phyloP scores from a whole-genome alignment of 2,888 invertebrate genomes.

The Drosophila hamatofila region DNA sequence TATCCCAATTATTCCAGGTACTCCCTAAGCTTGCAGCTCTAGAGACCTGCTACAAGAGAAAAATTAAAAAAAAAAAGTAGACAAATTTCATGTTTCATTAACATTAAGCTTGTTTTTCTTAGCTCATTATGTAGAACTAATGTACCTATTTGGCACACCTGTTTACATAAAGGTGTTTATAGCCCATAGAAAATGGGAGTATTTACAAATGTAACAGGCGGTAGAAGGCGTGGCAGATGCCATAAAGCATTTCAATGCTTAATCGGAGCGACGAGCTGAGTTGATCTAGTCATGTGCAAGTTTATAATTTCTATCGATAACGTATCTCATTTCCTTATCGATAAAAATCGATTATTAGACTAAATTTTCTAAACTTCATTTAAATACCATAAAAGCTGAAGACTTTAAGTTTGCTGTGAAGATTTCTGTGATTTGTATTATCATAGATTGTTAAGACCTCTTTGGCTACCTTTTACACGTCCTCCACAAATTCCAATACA shows the following conservation, averaged over 20 bases:
- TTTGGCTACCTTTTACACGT: too few relatives aligned
- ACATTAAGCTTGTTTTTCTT: neutral
- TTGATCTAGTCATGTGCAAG: neutral
- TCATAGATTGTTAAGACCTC: too few relatives aligned
- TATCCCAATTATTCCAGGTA: neutral
- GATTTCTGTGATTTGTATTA: too few relatives aligned
- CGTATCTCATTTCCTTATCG: neutral
- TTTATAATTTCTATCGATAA: neutral
- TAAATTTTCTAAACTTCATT: too few relatives aligned
- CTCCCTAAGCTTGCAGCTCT: neutral
- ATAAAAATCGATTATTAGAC: neutral
- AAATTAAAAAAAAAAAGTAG: neutral
- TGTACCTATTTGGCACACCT: neutral
- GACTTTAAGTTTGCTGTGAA: too few relatives aligned
- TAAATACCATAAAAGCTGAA: too few relatives aligned
- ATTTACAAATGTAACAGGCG: neutral
- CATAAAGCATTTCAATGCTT: too few relatives aligned
- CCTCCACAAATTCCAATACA: too few relatives aligned
- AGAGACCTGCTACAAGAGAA: neutral
- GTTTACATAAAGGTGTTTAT: neutral
- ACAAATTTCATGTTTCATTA: slow-evolving; percentile 7
- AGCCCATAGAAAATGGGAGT: neutral
- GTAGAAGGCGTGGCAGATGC: neutral
- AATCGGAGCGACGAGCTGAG: neutral
- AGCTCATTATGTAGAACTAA: neutral